A percentile compares a stretch with the other conserved stretches of the same genome.
These are phyloP conservation scores for Ophiodon elongatus DNA, from an alignment of 2,113 vertebrate genomes.

Conservation along the genomic window DNA sequence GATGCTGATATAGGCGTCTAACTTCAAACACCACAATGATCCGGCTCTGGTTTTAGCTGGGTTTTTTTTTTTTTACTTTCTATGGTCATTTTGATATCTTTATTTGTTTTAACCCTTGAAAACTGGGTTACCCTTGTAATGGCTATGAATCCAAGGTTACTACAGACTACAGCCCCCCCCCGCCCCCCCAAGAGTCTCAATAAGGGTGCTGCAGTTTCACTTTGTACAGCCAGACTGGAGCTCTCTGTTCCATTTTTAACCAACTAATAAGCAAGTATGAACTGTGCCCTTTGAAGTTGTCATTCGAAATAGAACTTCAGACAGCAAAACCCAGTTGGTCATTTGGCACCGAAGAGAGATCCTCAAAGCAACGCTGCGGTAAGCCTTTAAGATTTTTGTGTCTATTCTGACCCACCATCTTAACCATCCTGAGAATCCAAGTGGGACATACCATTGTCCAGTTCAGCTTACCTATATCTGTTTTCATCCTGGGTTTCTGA, in stretches of 20 bases:
- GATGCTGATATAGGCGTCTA: neutral
- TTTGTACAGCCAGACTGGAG: constrained; percentile 23
- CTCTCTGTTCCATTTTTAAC: constrained; percentile 54
- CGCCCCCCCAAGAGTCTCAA: constrained; percentile 12
- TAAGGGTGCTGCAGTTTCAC: neutral
- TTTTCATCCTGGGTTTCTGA: neutral
- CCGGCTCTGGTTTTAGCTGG: neutral
- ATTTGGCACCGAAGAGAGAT: neutral
- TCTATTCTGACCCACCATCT: constrained; percentile 11
- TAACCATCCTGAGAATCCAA: constrained; percentile 3
- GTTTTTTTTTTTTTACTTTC: neutral
- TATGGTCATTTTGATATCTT: neutral
- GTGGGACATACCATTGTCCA: too few species aligned
- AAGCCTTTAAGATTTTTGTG: neutral
- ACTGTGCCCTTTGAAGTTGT: constrained; percentile 39
- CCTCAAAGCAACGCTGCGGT: neutral
- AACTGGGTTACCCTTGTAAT: constrained; percentile 5
- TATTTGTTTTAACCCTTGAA: neutral
- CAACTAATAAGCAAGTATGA: constrained; percentile 38
- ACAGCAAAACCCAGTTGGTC: constrained; percentile 30
- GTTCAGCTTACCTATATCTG: neutral
- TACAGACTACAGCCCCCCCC: too few species aligned
- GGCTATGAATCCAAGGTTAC: constrained; percentile 4
- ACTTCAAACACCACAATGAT: neutral
- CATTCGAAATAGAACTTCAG: constrained; percentile 38